Evolutionary conservation across 2,113 vertebrate genomes (phyloP).

Genomic region (Sylvicapra grimmia): DNA sequence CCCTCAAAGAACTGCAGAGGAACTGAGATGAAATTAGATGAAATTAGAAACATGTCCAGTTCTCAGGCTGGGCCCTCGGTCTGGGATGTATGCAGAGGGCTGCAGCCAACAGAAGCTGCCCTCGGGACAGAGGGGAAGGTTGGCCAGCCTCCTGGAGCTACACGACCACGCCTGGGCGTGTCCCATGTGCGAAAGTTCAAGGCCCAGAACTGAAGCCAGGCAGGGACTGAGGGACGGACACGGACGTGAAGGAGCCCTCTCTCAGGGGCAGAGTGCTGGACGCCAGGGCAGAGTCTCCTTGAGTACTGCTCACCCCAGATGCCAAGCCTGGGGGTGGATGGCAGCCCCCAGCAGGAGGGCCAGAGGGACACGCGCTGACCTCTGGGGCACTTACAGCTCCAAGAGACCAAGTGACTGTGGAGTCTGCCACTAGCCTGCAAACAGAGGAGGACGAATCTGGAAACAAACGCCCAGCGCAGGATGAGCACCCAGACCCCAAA

Average conservation of each 20-base stretch:
- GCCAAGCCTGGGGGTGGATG: not conserved
- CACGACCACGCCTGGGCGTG: not conserved
- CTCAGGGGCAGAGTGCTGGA: not conserved
- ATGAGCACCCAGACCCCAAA: not conserved
- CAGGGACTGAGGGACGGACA: not conserved
- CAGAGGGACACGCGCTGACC: rapidly evolving
- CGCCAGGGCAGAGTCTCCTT: not conserved
- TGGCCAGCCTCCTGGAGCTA: not conserved
- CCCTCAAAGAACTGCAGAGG: not conserved
- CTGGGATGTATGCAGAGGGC: not conserved
- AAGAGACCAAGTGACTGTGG: not conserved
- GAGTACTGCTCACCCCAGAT: not conserved
- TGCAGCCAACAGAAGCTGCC: rapidly evolving
- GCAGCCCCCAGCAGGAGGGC: not conserved
- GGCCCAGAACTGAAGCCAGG: not conserved
- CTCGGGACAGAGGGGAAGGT: not conserved
- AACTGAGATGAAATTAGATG: not conserved
- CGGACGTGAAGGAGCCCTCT: not conserved
- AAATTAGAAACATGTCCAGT: not conserved
- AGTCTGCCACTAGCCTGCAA: not conserved
- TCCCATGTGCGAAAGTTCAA: rapidly evolving
- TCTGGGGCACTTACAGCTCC: not conserved
- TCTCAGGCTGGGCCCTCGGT: not conserved
- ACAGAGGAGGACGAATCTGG: not conserved
- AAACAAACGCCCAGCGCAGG: not conserved